Evolutionary conservation across 2,888 invertebrate genomes (phyloP), one percentile per base, ranked within the genome.

Genomic region (Serrognathus titanus): DNA sequence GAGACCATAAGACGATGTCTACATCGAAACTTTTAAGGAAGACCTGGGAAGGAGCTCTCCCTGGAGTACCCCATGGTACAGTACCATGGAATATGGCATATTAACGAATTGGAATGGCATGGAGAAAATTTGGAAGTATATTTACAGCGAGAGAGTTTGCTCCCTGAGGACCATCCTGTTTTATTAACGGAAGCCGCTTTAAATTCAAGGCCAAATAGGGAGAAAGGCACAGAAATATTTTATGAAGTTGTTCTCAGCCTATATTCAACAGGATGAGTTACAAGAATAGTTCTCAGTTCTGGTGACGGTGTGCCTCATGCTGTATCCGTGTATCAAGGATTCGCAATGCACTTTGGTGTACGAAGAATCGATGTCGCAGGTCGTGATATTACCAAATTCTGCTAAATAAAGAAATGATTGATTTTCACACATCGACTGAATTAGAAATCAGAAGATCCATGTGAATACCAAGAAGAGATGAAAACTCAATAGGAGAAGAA

Each of bases 71-170:
- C 58, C 7, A 55, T 58, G n/a, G n/a, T n/a, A n/a, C n/a, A n/a
- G n/a, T n/a, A n/a, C n/a, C n/a, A n/a, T n/a, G 48, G 41, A 52
- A 36, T 41, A 55, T 38, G 58, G 58, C 9, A 37, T 48, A 10
- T 35, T 58, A 13, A 48, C 39, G 9, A 51, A 58, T 43, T 58
- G 58, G 58, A 51, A 58, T 16, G 58, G 55, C 35, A 58, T 58
- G 58, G 55, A 55, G 41, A 58, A 13, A 16, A 38, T 58, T 20
- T 58, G 58, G 58, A 50, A 58, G 9, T 43, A 58, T 43, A 55
- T 55, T 20, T 58, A 55, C 38, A 39, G 39, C 40, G 51, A 53
- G 24, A 35, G 8, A 11, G 47, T 20, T n/a, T 54, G 9, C 41
- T 52, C 41, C 39, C 55, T 6, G 58, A 58, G 37, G 58, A 58